A percentile compares a stretch with the other conserved stretches of the same genome.
phyloP scores from a whole-genome alignment of 1,140 invertebrate genomes.

The Lamellibrachia luymesi region DNA sequence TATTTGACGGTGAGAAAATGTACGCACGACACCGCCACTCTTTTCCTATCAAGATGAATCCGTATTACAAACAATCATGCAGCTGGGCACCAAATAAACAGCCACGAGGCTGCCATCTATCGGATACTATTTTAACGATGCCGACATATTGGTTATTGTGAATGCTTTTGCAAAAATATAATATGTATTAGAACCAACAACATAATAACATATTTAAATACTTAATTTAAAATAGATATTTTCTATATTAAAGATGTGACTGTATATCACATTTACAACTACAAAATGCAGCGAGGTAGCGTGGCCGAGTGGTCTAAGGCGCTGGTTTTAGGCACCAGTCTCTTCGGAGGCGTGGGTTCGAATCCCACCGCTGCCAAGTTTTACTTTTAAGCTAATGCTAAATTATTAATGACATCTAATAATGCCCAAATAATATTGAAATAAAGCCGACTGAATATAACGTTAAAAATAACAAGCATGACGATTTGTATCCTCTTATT shows the following conservation, averaged over 20 bases:
- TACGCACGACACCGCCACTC: no score
- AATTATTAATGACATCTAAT: not conserved
- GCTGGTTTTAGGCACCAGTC: constrained; percentile 25
- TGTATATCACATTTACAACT: not conserved
- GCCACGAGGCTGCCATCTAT: not conserved
- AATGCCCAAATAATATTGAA: no score
- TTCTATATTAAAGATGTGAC: not conserved
- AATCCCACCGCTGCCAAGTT: constrained; percentile 22
- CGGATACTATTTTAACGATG: not conserved
- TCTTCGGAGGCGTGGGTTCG: constrained; percentile 27
- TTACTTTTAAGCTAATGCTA: not conserved
- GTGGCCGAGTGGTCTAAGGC: constrained; percentile 23
- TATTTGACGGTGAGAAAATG: no score
- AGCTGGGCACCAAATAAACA: not conserved
- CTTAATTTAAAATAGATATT: not conserved
- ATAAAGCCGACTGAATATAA: no score
- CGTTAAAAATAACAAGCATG: no score
- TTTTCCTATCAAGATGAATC: not conserved
- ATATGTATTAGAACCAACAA: not conserved
- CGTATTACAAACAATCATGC: not conserved
- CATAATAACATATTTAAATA: not conserved
- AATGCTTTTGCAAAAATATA: not conserved
- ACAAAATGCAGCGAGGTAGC: not conserved
- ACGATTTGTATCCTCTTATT: no score
- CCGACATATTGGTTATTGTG: not conserved